A percentile compares a stretch with the other conserved stretches of the same genome.
Conservation (phyloP, 2,113 vertebrate species). For the Phaetusa simplex region DNA sequence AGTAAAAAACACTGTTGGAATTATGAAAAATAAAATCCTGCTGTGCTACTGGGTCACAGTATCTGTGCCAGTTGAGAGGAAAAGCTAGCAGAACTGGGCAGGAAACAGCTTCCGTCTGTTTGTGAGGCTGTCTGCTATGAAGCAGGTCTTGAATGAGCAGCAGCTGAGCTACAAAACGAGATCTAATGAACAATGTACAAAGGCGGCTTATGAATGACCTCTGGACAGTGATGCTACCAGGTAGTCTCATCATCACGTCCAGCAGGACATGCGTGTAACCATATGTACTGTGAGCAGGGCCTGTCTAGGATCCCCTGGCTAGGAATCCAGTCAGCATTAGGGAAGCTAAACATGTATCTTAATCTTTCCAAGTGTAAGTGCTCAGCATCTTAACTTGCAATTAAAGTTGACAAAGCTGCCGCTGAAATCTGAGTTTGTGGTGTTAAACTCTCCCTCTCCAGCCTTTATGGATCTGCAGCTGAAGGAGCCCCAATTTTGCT, state of each 20-base stretch:
- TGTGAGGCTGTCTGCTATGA: neutral
- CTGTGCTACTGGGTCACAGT: neutral
- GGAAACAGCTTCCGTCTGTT: neutral
- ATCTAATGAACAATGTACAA: neutral
- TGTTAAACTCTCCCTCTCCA: neutral
- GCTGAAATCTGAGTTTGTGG: neutral
- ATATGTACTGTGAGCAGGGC: fast-evolving
- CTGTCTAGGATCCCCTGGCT: neutral
- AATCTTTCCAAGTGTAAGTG: neutral
- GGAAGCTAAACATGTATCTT: neutral
- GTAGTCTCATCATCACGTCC: neutral
- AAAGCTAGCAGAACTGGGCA: neutral
- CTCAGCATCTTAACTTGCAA: neutral
- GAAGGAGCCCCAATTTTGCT: neutral
- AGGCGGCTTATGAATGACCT: neutral
- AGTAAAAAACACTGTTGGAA: neutral
- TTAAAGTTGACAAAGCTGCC: neutral
- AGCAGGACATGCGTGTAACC: neutral
- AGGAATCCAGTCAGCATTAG: neutral
- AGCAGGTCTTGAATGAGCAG: neutral
- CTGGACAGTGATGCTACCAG: neutral
- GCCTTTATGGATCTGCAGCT: neutral
- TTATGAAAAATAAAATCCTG: neutral
- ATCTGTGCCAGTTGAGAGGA: neutral
- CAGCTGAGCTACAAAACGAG: neutral